Evolutionary conservation across 2,888 invertebrate genomes (phyloP).

Genomic region (Pterobdella sp.): DNA sequence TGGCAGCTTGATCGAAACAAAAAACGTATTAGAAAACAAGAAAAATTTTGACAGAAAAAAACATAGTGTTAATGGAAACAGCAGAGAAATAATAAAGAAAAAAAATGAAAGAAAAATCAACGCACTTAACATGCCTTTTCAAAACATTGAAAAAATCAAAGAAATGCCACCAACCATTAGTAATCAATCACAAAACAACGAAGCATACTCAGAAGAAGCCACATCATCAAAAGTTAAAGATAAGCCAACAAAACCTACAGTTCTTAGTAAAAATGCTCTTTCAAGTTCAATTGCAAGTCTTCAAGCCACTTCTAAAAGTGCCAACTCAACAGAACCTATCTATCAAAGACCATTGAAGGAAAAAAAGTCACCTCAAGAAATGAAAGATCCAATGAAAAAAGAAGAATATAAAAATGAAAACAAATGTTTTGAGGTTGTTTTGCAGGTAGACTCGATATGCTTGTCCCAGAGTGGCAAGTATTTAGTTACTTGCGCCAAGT

Average conservation of each 20-base stretch:
- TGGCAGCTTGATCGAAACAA: background rate
- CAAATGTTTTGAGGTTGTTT: background rate
- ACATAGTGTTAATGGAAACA: background rate
- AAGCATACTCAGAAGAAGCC: background rate
- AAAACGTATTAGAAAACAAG: background rate
- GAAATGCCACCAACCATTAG: background rate
- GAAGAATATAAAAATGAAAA: background rate
- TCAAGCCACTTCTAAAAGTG: too few relatives aligned
- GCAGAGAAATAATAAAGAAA: background rate
- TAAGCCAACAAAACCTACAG: background rate
- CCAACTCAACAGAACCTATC: too few relatives aligned
- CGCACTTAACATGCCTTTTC: too few relatives aligned
- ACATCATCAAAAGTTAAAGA: background rate
- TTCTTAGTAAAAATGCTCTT: too few relatives aligned
- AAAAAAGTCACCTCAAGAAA: background rate
- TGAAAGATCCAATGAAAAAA: background rate
- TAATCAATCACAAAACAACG: background rate
- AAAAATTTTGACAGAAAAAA: background rate
- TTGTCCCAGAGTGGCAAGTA: background rate
- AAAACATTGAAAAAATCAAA: background rate
- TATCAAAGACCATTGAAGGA: too few relatives aligned
- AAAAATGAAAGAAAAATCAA: background rate
- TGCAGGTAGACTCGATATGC: background rate
- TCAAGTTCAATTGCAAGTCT: too few relatives aligned
- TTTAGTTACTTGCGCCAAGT: conserved; percentile 11